These are phyloP conservation scores for Papilio glaucus DNA, from an alignment of 1,140 invertebrate species.

Conservation along the genomic window DNA sequence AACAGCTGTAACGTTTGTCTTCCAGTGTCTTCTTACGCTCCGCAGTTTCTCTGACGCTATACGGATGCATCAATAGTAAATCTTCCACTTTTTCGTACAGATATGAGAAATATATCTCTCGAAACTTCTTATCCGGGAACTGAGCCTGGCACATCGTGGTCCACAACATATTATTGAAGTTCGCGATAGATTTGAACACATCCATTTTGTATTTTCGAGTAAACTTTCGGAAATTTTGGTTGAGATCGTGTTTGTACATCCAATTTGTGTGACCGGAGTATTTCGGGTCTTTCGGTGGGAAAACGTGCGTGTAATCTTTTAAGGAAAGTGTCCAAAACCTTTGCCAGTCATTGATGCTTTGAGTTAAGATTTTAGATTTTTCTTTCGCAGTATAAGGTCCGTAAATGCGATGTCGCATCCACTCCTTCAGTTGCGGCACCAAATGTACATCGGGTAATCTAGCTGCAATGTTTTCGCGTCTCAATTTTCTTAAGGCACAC, in stretches of 20 bases:
- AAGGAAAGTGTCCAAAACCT: constrained; percentile 51
- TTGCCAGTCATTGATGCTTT: constrained; percentile 61
- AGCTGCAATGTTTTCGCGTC: constrained; percentile 64
- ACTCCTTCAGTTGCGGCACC: constrained; percentile 69
- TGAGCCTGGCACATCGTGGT: constrained; percentile 69
- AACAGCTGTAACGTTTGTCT: constrained; percentile 60
- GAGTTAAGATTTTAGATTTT: constrained; percentile 53
- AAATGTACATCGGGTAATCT: constrained; percentile 69
- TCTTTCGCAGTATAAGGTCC: constrained; percentile 53
- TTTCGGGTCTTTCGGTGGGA: constrained; percentile 49
- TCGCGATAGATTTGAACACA: constrained; percentile 62
- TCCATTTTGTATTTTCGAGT: constrained; percentile 60
- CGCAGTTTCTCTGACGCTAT: constrained; percentile 56
- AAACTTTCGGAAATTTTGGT: constrained; percentile 62
- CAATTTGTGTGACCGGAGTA: constrained; percentile 60
- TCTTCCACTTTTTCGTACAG: constrained; percentile 61
- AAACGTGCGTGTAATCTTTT: constrained; percentile 60
- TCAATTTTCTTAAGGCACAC: constrained; percentile 64
- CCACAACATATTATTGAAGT: constrained; percentile 70
- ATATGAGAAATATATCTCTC: constrained; percentile 76
- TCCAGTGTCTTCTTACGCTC: constrained; percentile 53
- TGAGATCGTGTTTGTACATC: constrained; percentile 62
- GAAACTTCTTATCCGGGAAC: constrained; percentile 71
- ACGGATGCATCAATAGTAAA: constrained; percentile 69
- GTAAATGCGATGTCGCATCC: constrained; percentile 71